phyloP scores from a whole-genome alignment of 2,113 vertebrate genomes.

The Myrmecobius fasciatus region DNA sequence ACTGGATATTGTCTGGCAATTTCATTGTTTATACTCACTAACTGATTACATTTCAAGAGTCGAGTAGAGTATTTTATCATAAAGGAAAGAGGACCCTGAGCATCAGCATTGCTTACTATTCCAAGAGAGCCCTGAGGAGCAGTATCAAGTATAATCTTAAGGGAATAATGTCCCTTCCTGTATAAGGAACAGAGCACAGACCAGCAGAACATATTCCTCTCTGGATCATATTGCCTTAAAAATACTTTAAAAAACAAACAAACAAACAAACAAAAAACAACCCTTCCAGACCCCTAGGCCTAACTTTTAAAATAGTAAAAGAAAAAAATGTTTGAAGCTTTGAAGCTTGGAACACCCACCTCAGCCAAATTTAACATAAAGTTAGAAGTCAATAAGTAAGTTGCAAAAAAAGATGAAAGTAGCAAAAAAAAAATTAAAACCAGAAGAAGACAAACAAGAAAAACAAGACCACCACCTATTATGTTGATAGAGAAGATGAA shows the following conservation, averaged over 20 bases:
- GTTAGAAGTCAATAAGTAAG: background rate
- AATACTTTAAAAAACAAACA: background rate
- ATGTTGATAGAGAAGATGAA: background rate
- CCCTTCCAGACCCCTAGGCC: background rate
- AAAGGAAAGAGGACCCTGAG: background rate
- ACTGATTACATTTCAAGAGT: background rate
- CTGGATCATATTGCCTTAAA: background rate
- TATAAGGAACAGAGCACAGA: background rate
- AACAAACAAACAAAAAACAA: no score
- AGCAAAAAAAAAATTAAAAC: background rate
- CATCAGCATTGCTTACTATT: background rate
- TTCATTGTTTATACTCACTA: background rate
- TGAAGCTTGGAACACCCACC: background rate
- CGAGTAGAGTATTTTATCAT: background rate
- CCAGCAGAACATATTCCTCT: background rate
- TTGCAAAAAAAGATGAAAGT: no score
- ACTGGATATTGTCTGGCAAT: background rate
- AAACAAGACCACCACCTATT: background rate
- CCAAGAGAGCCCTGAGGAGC: background rate
- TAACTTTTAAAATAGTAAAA: background rate
- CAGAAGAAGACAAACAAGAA: no score
- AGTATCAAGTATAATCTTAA: background rate
- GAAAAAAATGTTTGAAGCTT: background rate
- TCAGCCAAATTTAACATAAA: background rate
- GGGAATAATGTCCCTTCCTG: background rate